Conservation (phyloP, 2,113 vertebrate species). For the Xenopus tropicalis region UCB_Xtro_10.0 CM004443.2:177452001-177452500, state of each 20-base stretch:
- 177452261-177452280: constrained; percentile 59
- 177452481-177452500: constrained; percentile 77
- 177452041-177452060: constrained; percentile 40
- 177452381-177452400: constrained; percentile 84
- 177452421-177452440: constrained; percentile 88
- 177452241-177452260: constrained; percentile 59
- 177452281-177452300: constrained; percentile 66
- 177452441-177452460: constrained; percentile 78
- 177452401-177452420: constrained; percentile 80
- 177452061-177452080: constrained; percentile 27
- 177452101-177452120: constrained; percentile 16
- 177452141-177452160: constrained; percentile 38
- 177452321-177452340: constrained; percentile 68
- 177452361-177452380: constrained; percentile 56
- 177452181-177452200: constrained; percentile 47
- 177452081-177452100: constrained; percentile 9
- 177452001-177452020: constrained; percentile 29
- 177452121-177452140: constrained; percentile 37
- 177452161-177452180: constrained; percentile 43
- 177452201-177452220: constrained; percentile 54
- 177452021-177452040: constrained; percentile 29
- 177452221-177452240: constrained; percentile 53
- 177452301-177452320: constrained; percentile 62
- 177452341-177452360: constrained; percentile 67
- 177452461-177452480: constrained; percentile 84